A percentile compares a stretch with the other conserved stretches of the same genome.
These are phyloP conservation scores for Protaetia brevitarsis DNA, from an alignment of 1,140 invertebrate species.

Conservation along the genomic window DNA sequence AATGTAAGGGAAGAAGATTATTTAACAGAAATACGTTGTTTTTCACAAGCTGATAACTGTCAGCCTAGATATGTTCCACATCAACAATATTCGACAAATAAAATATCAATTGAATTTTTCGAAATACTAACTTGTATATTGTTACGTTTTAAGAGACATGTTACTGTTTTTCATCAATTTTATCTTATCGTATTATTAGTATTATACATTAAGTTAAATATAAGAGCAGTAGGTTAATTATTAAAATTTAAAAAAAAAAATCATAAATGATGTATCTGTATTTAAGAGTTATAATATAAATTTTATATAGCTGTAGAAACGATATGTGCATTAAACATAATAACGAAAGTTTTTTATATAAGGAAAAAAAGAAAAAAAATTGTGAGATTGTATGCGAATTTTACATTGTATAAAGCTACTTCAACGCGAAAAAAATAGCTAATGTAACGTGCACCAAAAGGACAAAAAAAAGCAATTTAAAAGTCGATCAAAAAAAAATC, in stretches of 20 bases:
- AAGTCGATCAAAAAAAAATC: no score
- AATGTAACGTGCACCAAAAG: no score
- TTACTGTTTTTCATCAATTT: constrained; percentile 25
- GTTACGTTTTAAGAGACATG: constrained; percentile 22
- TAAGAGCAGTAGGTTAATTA: constrained; percentile 18
- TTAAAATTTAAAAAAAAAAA: constrained; percentile 1
- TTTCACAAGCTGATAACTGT: constrained; percentile 19
- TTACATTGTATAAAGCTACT: not conserved
- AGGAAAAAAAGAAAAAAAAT: not conserved
- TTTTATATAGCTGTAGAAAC: constrained; percentile 22
- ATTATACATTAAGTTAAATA: constrained; percentile 21
- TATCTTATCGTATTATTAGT: constrained; percentile 22
- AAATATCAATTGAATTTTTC: not conserved
- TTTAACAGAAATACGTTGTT: no score
- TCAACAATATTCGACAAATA: constrained; percentile 17
- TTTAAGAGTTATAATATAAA: constrained; percentile 16
- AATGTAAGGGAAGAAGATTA: no score
- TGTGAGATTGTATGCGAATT: not conserved
- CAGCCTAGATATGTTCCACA: constrained; percentile 20
- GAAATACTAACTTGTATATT: constrained; percentile 22
- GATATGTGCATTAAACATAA: constrained; percentile 22
- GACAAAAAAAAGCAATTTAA: no score
- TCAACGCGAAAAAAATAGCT: no score
- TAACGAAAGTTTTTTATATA: not conserved
- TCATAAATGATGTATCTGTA: constrained; percentile 22